phyloP scores from a whole-genome alignment of 2,888 invertebrate species.

The Agonopterix heracliana region DNA sequence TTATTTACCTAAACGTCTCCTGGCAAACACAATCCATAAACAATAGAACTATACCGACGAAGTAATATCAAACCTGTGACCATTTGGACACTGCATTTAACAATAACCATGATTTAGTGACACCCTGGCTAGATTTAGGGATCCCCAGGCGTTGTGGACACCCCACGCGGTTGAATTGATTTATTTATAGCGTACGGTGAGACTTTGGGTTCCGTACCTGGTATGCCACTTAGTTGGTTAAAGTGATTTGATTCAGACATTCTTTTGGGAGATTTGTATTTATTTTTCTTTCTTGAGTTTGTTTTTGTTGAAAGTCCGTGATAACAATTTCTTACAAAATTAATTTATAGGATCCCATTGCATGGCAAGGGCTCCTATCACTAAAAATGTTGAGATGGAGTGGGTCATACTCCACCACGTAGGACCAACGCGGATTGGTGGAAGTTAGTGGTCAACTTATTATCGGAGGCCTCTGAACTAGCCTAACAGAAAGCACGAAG shows the following conservation, averaged over 20 bases:
- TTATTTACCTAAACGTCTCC: too few relatives aligned
- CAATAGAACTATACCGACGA: neutral
- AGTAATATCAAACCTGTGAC: neutral
- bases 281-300: too few relatives aligned
- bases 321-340: too few relatives aligned
- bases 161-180: constrained; percentile 58
- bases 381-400: neutral
- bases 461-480: too few relatives aligned
- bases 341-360: too few relatives aligned
- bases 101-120: constrained; percentile 65
- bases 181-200: constrained; percentile 41
- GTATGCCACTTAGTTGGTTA: neutral
- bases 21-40: neutral
- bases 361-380: too few relatives aligned
- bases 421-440: neutral
- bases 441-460: neutral
- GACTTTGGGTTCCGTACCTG: constrained; percentile 38
- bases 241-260: neutral
- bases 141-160: constrained; percentile 52
- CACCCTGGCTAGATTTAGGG: constrained; percentile 56
- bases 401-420: neutral
- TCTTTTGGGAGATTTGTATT: too few relatives aligned
- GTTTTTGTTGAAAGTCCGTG: too few relatives aligned
- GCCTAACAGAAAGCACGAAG: too few relatives aligned
- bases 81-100: constrained; percentile 20